Base-by-base conservation (phyloP, 2,888 invertebrate genomes). In the Zygothrica quintamaculata region DNA sequence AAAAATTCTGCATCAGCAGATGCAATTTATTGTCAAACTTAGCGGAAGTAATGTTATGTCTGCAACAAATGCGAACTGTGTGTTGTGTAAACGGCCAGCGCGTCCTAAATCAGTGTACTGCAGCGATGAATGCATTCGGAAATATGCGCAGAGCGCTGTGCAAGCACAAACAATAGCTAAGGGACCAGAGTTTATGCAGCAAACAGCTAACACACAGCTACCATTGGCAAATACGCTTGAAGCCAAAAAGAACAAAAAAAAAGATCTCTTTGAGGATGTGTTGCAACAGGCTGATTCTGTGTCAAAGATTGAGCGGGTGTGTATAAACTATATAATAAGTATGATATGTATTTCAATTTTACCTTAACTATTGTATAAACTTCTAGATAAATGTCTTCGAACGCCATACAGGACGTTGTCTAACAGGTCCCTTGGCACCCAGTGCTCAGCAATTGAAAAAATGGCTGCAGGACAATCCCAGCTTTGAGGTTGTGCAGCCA, bases 91-190 rank as follows among this genome's bases (percentile, higher is more conserved):
- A 86, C 94, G 93, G 12, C 11, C 67, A 8, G 94, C 96, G 0
- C 93, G 96, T n/a, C 92, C 93, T n/a, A 95, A 94, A 85, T 96
- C 96, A 51, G 95, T 97, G 77, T 98, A 97, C 90, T 98, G 98
- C 90, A 96, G 97, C 81, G 96, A 97, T 84, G 93, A 94, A 26
- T 98, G 98, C 89, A 96, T 98, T 79, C 92, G 95, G 59, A 94
- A 94, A 78, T 97, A 97, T 91, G 96, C 96, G 1, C 94, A 95
- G 84, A 95, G 95, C 74, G 94, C 94, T 0, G 62, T 90, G 8
- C 81, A 78, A 15, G 37, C 71, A 0, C 70, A 56, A 25, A 51
- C 66, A 0, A 88, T 91, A 66, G 39, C 48, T 1, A 87, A 87
- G 46, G 52, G 64, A 0, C 70, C 84, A 0, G 88, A 88, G 1